Conservation (phyloP, 2,113 vertebrate species). For the Pampusana beccarii region DNA sequence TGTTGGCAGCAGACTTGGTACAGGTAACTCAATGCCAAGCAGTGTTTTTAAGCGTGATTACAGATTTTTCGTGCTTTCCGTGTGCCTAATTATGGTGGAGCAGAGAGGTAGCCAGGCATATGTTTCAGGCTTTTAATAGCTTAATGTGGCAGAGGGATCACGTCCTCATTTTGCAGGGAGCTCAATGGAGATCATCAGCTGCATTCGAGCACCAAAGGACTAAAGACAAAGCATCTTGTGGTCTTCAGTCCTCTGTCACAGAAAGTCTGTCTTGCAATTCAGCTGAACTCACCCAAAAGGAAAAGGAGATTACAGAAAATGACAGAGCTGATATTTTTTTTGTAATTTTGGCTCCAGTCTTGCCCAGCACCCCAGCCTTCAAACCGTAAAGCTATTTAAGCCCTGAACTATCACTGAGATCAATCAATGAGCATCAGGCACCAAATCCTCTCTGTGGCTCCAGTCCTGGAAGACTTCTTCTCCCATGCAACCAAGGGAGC, state of each 20-base stretch:
- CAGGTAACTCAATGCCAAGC: background rate
- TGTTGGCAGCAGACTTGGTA: background rate
- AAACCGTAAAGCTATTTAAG: background rate
- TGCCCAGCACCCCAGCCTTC: background rate
- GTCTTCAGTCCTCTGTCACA: background rate
- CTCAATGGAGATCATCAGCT: background rate
- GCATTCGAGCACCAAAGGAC: background rate
- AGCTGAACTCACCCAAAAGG: background rate
- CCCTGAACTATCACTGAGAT: background rate
- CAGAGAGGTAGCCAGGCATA: background rate
- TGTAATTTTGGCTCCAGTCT: background rate
- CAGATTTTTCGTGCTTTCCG: background rate
- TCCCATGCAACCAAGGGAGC: background rate
- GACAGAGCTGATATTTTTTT: background rate
- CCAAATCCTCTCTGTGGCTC: background rate
- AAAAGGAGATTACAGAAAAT: background rate
- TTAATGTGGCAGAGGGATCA: background rate
- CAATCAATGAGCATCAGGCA: background rate
- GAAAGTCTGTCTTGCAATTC: background rate
- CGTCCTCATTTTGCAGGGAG: accelerated
- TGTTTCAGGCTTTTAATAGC: background rate
- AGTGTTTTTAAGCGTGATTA: accelerated
- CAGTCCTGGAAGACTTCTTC: background rate
- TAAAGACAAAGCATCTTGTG: background rate
- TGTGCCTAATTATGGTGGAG: background rate